Conservation (phyloP, 1,140 invertebrate species). For the Drosophila takahashii region DNA sequence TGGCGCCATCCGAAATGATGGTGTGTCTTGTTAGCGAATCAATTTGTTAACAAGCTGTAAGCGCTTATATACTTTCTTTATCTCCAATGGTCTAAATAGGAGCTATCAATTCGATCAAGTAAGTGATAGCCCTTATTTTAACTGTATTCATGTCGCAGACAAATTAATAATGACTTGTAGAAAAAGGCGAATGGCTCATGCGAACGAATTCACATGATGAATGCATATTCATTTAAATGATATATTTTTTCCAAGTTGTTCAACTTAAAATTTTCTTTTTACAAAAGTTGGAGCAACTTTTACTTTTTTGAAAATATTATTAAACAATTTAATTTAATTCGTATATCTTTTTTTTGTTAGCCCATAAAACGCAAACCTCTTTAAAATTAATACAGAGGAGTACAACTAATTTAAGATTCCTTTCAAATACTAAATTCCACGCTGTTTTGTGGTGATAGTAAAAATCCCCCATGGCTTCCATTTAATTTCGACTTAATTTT, state of each 20-base stretch:
- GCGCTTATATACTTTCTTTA: constrained; percentile 51
- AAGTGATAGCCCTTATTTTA: constrained; percentile 22
- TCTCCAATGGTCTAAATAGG: constrained; percentile 11
- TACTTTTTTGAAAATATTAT: too few relatives aligned
- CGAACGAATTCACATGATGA: background rate
- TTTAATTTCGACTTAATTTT: constrained; percentile 8
- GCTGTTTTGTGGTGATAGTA: background rate
- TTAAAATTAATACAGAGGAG: background rate
- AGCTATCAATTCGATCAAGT: constrained; percentile 31
- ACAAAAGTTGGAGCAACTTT: background rate
- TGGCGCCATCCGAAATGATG: constrained; percentile 62
- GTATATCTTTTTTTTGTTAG: background rate
- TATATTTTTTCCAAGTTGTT: too few relatives aligned
- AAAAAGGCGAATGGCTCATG: background rate
- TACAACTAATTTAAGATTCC: background rate
- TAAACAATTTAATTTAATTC: background rate
- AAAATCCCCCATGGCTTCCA: background rate
- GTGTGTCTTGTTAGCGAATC: constrained; percentile 72
- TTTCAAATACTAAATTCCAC: background rate
- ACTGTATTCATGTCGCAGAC: constrained; percentile 23
- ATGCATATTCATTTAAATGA: constrained; percentile 5
- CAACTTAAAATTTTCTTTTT: background rate
- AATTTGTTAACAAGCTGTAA: constrained; percentile 74
- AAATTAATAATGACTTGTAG: constrained; percentile 39
- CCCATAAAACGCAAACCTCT: background rate